Evolutionary conservation across 2,888 invertebrate species (phyloP).

Genomic region (Patella pellucida): DNA sequence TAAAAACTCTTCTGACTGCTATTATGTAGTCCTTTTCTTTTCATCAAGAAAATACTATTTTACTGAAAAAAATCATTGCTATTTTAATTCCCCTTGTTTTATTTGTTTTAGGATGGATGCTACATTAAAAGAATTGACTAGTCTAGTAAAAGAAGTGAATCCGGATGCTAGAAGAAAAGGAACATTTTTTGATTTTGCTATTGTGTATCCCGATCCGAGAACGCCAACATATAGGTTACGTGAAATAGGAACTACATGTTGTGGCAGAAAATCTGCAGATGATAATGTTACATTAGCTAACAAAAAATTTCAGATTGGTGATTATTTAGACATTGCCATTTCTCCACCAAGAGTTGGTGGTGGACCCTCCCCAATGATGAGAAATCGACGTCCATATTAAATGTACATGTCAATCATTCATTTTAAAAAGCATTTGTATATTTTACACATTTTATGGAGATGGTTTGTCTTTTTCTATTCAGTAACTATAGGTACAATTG

Average conservation of each 20-base stretch:
- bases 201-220: conserved; percentile 74
- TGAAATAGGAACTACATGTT: conserved; percentile 94
- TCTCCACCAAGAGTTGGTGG: conserved; percentile 60
- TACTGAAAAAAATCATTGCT: too few relatives aligned
- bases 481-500: too few relatives aligned
- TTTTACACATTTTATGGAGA: too few relatives aligned
- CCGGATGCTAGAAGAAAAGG: conserved; percentile 95
- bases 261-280: conserved; percentile 90
- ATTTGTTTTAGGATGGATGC: conserved; percentile 79
- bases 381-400: conserved; percentile 41
- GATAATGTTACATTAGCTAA: conserved; percentile 88
- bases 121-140: conserved; percentile 93
- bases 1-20: neutral
- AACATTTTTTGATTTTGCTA: conserved; percentile 96
- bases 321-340: conserved; percentile 97
- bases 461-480: too few relatives aligned
- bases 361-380: conserved; percentile 31
- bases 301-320: conserved; percentile 90
- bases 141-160: conserved; percentile 98
- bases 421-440: too few relatives aligned
- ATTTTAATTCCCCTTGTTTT: neutral
- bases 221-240: conserved; percentile 79
- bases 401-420: conserved; percentile 5
- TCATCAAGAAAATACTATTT: too few relatives aligned
- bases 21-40: neutral